Conservation (phyloP, 1,140 invertebrate genomes). For the Arion vulgaris region DNA sequence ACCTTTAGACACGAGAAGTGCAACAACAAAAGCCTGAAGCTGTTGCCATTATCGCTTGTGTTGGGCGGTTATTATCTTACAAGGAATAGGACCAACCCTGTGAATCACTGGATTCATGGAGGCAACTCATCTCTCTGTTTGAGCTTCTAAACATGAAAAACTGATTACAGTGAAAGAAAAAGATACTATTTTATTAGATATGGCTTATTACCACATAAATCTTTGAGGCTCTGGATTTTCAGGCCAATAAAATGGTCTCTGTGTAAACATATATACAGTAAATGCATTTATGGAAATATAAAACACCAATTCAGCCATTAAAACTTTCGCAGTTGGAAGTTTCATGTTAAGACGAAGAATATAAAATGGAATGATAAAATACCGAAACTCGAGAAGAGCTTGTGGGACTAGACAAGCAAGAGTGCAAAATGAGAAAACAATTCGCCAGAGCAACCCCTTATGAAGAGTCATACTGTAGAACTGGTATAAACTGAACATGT, state of each 20-base stretch:
- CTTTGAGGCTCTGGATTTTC: constrained; percentile 83
- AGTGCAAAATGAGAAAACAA: constrained; percentile 79
- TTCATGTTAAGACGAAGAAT: constrained; percentile 84
- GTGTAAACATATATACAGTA: constrained; percentile 88
- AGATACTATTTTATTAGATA: no score
- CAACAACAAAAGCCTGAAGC: no score
- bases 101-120: no score
- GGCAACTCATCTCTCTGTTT: no score
- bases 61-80: no score
- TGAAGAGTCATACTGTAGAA: constrained; percentile 73
- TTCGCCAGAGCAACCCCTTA: constrained; percentile 75
- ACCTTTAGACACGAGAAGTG: no score
- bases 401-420: constrained; percentile 83
- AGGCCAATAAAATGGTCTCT: constrained; percentile 87
- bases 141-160: no score
- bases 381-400: constrained; percentile 90
- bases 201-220: constrained; percentile 87
- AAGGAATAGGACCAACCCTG: no score
- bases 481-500: constrained; percentile 80
- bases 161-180: no score
- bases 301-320: constrained; percentile 81
- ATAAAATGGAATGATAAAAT: constrained; percentile 94
- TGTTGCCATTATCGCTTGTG: no score
- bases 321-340: constrained; percentile 73
- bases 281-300: constrained; percentile 82